phyloP scores from a whole-genome alignment of 2,797 vertebrate genomes.

The Pangasius mekongensis region DNA sequence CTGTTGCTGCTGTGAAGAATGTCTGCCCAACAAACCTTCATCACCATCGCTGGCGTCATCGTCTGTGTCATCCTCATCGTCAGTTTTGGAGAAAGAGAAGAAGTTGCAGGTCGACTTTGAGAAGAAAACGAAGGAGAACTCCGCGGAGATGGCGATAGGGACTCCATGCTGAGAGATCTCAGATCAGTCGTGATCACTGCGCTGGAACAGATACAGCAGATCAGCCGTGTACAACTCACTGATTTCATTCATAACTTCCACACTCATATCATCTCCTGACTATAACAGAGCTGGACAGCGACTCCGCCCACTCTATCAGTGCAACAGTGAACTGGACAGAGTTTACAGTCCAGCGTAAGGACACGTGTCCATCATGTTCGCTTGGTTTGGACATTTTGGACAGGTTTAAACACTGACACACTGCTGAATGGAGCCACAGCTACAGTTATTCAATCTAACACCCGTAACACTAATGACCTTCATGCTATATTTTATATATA shows the following conservation, averaged over 20 bases:
- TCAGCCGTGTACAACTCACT: background rate
- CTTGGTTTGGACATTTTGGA: background rate
- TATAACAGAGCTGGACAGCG: background rate
- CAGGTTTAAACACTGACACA: background rate
- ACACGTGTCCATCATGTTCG: background rate
- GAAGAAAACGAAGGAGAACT: constrained; percentile 76
- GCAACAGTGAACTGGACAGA: background rate
- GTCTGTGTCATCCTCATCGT: constrained; percentile 50
- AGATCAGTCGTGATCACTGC: background rate
- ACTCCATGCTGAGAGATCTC: constrained; percentile 84
- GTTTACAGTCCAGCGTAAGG: background rate
- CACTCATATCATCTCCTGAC: background rate
- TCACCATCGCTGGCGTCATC: constrained; percentile 64
- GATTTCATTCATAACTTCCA: background rate
- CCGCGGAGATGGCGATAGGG: constrained; percentile 75
- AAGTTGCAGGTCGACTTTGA: constrained; percentile 73
- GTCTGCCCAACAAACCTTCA: constrained; percentile 63
- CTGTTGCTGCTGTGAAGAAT: constrained; percentile 91
- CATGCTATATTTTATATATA: background rate
- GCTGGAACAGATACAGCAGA: background rate
- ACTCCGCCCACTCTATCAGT: background rate
- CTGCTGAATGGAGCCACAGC: constrained; percentile 2
- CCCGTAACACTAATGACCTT: background rate
- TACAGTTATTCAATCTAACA: background rate
- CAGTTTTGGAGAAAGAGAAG: constrained; percentile 63